These are phyloP conservation scores for Bolborhynchus lineola DNA, from an alignment of 2,113 vertebrate genomes.

Conservation along the genomic window DNA sequence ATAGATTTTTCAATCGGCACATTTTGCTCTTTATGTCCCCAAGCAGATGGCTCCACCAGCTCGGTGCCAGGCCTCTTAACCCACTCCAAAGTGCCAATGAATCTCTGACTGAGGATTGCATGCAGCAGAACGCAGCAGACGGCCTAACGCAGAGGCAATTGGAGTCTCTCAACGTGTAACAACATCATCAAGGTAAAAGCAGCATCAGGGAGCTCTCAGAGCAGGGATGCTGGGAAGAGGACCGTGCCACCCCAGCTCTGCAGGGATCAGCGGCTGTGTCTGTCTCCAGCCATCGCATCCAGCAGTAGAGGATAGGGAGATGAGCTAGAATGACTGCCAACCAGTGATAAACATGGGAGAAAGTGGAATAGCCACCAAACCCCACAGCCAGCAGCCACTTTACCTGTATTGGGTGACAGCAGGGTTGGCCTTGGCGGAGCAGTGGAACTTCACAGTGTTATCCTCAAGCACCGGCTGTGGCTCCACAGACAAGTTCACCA, in stretches of 20 bases:
- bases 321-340: background rate
- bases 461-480: slow-evolving; percentile 94
- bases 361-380: background rate
- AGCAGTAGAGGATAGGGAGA: accelerated
- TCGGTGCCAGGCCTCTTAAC: background rate
- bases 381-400: background rate
- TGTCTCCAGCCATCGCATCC: background rate
- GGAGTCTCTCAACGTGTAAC: background rate
- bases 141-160: accelerated
- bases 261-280: background rate
- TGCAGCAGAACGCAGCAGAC: background rate
- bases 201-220: background rate
- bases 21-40: background rate
- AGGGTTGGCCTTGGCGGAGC: slow-evolving; percentile 96
- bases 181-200: background rate
- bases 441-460: slow-evolving; percentile 92
- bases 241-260: background rate
- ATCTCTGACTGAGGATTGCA: background rate
- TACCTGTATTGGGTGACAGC: slow-evolving; percentile 95
- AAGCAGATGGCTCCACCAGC: slow-evolving; percentile 16
- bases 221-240: background rate
- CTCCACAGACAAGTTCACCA: slow-evolving; percentile 95
- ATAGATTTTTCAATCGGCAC: background rate
- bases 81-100: background rate
- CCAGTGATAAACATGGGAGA: accelerated